Conservation (phyloP, 2,888 invertebrate genomes). For the Dione vanillae region DNA sequence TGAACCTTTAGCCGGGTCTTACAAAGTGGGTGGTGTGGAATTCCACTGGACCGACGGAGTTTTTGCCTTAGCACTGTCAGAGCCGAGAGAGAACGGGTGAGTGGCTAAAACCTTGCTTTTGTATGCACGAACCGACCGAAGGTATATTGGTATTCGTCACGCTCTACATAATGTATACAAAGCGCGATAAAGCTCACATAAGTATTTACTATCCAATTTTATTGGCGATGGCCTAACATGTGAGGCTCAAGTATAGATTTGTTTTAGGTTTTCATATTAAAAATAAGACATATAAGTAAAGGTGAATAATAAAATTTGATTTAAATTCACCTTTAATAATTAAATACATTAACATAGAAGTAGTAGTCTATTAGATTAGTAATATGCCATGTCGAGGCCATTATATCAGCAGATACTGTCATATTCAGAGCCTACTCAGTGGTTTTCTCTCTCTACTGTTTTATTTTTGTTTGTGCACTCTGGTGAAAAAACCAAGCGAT, state of each 20-base stretch:
- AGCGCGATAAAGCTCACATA: constrained; percentile 12
- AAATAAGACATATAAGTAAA: neutral
- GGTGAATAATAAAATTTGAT: no score
- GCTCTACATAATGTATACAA: constrained; percentile 39
- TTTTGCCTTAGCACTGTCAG: constrained; percentile 89
- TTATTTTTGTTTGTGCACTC: no score
- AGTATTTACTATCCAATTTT: neutral
- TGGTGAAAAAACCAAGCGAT: no score
- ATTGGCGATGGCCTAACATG: neutral
- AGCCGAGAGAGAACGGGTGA: constrained; percentile 83
- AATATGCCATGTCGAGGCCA: neutral
- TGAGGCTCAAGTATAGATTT: neutral
- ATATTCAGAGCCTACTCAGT: no score
- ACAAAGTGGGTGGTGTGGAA: constrained; percentile 90
- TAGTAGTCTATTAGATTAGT: neutral
- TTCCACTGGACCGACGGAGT: constrained; percentile 95
- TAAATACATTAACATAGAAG: no score
- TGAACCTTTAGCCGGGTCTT: constrained; percentile 90
- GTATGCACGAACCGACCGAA: constrained; percentile 44
- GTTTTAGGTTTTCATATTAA: no score
- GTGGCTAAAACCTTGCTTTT: constrained; percentile 50
- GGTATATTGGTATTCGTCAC: constrained; percentile 42
- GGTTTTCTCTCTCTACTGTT: no score
- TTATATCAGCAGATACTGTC: no score
- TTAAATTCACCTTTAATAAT: no score